phyloP scores from a whole-genome alignment of 1,140 invertebrate genomes.

The Lineus longissimus region DNA sequence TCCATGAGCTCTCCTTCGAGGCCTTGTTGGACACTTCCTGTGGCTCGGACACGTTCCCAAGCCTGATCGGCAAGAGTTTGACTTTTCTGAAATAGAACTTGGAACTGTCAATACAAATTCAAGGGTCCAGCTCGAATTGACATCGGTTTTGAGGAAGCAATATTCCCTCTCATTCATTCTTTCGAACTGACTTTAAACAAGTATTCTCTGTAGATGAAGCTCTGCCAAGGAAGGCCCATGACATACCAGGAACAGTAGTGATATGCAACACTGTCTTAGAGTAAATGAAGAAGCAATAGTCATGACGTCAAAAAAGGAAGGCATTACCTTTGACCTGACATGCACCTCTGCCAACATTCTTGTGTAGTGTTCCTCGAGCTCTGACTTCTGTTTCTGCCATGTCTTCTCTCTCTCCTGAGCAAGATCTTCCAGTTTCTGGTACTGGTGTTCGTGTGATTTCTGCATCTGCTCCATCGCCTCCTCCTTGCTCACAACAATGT shows the following conservation, averaged over 20 bases:
- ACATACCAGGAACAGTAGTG: too few species aligned
- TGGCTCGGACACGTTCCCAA: conserved; percentile 46
- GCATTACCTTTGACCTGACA: conserved; percentile 36
- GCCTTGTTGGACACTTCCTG: conserved; percentile 40
- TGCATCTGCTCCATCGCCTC: conserved; percentile 33
- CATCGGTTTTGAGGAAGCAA: not conserved
- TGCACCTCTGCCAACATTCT: conserved; percentile 41
- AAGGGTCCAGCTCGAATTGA: not conserved
- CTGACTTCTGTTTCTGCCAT: conserved; percentile 48
- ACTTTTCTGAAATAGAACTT: conserved; percentile 45
- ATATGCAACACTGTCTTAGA: too few species aligned
- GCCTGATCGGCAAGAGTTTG: conserved; percentile 47
- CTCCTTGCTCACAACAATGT: conserved; percentile 27
- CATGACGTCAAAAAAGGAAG: not conserved
- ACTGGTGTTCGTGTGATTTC: conserved; percentile 39
- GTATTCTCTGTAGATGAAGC: too few species aligned
- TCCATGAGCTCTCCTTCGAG: conserved; percentile 40
- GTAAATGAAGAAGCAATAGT: too few species aligned
- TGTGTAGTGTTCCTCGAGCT: conserved; percentile 46
- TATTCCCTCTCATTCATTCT: not conserved
- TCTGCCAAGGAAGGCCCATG: too few species aligned
- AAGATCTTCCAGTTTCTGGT: conserved; percentile 35
- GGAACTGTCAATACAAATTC: not conserved
- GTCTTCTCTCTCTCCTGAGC: conserved; percentile 37
- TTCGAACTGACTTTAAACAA: too few species aligned